Percentiles rank a stretch among this genome's conserved stretches.
phyloP scores from a whole-genome alignment of 1,140 invertebrate genomes.

The Sitophilus oryzae region DNA sequence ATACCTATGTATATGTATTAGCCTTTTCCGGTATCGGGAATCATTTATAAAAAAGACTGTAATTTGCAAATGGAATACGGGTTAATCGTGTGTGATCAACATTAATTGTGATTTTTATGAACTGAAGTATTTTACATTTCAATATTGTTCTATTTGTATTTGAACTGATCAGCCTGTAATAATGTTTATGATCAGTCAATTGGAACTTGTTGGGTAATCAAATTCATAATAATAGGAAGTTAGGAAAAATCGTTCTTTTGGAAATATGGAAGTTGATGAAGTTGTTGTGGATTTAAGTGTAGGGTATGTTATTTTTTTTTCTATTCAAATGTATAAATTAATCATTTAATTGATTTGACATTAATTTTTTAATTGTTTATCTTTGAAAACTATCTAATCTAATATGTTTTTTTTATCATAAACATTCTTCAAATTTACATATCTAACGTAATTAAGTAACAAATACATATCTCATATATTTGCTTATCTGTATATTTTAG shows the following conservation, averaged over 20 bases:
- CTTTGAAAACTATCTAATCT: neutral
- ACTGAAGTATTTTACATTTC: neutral
- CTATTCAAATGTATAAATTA: conserved; percentile 11
- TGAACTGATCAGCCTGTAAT: neutral
- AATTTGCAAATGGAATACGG: too few species aligned
- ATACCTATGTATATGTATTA: neutral
- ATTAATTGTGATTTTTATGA: too few species aligned
- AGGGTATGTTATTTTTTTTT: too few species aligned
- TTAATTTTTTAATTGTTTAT: neutral
- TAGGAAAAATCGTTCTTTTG: conserved; percentile 11
- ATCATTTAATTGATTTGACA: too few species aligned
- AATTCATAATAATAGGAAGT: conserved; percentile 3
- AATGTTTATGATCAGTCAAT: conserved; percentile 10
- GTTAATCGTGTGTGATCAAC: too few species aligned
- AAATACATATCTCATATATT: too few species aligned
- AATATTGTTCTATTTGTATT: neutral
- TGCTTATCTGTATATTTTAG: too few species aligned
- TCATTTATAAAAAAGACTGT: neutral
- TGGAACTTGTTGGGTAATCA: conserved; percentile 16
- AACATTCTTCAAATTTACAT: too few species aligned
- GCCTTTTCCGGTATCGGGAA: neutral
- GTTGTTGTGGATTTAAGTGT: conserved; percentile 65
- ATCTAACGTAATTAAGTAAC: too few species aligned
- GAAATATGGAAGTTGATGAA: conserved; percentile 55
- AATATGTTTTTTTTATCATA: too few species aligned